These are phyloP conservation scores for Poeciliopsis infans DNA, from an alignment of 2,797 vertebrate genomes.

Conservation along the genomic window DNA sequence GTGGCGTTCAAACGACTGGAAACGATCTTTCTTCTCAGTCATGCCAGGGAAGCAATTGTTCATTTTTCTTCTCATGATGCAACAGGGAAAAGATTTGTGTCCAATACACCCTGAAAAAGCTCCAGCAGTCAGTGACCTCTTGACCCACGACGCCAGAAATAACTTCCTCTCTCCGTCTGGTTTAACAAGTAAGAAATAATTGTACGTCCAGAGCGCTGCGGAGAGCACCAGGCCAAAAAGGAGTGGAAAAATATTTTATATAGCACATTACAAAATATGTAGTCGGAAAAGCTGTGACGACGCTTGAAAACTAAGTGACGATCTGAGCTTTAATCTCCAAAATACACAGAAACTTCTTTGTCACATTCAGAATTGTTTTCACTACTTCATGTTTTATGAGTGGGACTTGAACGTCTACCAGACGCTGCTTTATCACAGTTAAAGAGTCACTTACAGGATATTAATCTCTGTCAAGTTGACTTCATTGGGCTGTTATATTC, in stretches of 20 bases:
- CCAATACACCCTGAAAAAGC: slow-evolving; percentile 22
- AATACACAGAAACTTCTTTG: background rate
- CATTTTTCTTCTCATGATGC: slow-evolving; percentile 18
- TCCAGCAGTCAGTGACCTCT: slow-evolving; percentile 40
- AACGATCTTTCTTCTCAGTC: background rate
- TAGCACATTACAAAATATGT: background rate
- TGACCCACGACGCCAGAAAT: slow-evolving; percentile 58
- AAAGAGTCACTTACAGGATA: slow-evolving; percentile 38
- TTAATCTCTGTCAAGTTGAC: slow-evolving; percentile 69
- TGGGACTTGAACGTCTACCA: slow-evolving; percentile 20
- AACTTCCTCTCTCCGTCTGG: slow-evolving; percentile 34
- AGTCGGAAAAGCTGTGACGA: background rate
- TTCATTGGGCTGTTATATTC: slow-evolving; percentile 55
- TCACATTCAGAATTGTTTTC: slow-evolving; percentile 13
- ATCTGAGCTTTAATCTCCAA: background rate
- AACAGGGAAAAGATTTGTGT: slow-evolving; percentile 21
- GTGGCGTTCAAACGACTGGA: background rate
- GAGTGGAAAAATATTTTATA: background rate
- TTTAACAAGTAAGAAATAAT: slow-evolving; percentile 58
- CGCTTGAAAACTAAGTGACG: background rate
- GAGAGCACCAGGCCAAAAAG: slow-evolving; percentile 11
- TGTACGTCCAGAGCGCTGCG: slow-evolving; percentile 17
- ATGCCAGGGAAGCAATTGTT: background rate
- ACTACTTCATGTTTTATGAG: slow-evolving; percentile 21
- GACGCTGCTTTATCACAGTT: slow-evolving; percentile 12